Evolutionary conservation across 2,113 vertebrate species (phyloP).

Genomic region (Brachyhypopomus gauderio): DNA sequence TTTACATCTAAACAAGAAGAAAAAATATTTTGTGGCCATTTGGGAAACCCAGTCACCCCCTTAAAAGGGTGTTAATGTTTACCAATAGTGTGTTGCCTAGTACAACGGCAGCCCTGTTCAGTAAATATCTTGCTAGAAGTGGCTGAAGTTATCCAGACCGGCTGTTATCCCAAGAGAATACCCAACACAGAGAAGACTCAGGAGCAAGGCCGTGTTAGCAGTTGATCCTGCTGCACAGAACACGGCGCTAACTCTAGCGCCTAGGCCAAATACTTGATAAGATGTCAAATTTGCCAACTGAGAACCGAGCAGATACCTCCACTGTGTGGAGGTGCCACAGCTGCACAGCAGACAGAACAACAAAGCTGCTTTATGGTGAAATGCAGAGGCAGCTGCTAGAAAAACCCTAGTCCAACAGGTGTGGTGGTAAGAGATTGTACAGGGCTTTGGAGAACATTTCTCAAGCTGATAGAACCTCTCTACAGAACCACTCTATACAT

Average conservation of each 20-base stretch:
- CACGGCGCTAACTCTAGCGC: slow-evolving; percentile 16
- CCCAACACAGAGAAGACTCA: slow-evolving; percentile 48
- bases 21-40: slow-evolving; percentile 20
- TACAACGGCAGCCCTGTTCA: slow-evolving; percentile 44
- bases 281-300: slow-evolving; percentile 31
- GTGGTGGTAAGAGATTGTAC: background rate
- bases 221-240: slow-evolving; percentile 45
- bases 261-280: slow-evolving; percentile 37
- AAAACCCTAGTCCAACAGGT: slow-evolving; percentile 22
- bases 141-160: slow-evolving; percentile 27
- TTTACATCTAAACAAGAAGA: background rate
- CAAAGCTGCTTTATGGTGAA: slow-evolving; percentile 31
- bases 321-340: background rate
- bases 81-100: slow-evolving; percentile 12
- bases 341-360: slow-evolving; percentile 21
- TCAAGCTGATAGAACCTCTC: background rate
- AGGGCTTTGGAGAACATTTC: background rate
- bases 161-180: slow-evolving; percentile 26
- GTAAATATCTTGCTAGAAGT: slow-evolving; percentile 38
- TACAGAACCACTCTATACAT: background rate
- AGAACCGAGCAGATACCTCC: background rate
- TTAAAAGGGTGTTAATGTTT: slow-evolving; percentile 31
- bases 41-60: background rate
- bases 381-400: slow-evolving; percentile 19
- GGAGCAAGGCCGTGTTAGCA: slow-evolving; percentile 24